phyloP scores from a whole-genome alignment of 2,113 vertebrate species.

The Ceyx cyanopectus region DNA sequence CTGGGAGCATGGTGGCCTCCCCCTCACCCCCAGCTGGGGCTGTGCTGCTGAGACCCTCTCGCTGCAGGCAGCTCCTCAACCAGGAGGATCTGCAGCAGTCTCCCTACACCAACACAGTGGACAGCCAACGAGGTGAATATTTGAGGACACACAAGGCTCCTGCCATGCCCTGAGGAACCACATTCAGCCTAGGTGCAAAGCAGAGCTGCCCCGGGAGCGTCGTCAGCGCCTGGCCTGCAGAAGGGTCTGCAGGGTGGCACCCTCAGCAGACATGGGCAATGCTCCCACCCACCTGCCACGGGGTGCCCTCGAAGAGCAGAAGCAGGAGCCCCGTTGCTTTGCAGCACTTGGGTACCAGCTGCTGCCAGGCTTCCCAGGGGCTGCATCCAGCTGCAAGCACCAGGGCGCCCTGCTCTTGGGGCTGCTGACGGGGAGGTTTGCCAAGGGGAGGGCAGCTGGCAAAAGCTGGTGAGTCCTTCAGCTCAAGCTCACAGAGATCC shows the following conservation, averaged over 20 bases:
- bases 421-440: background rate
- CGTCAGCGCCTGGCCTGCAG: background rate
- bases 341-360: background rate
- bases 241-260: background rate
- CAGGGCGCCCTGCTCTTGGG: background rate
- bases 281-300: background rate
- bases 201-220: background rate
- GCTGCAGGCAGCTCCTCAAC: background rate
- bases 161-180: background rate
- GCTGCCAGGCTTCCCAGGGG: background rate
- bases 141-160: background rate
- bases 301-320: background rate
- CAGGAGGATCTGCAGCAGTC: background rate
- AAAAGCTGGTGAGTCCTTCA: conserved; percentile 11
- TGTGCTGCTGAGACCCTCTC: background rate
- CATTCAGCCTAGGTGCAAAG: background rate
- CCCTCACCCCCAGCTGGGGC: background rate
- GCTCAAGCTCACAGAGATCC: background rate
- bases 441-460: conserved; percentile 33
- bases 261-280: rapidly evolving
- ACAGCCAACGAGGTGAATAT: background rate
- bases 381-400: background rate
- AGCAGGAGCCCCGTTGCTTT: background rate
- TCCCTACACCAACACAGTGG: background rate
- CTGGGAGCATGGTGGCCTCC: background rate